These are phyloP conservation scores for Drosophila grimshawi DNA, from an alignment of 1,140 invertebrate species.

Conservation along the genomic window DNA sequence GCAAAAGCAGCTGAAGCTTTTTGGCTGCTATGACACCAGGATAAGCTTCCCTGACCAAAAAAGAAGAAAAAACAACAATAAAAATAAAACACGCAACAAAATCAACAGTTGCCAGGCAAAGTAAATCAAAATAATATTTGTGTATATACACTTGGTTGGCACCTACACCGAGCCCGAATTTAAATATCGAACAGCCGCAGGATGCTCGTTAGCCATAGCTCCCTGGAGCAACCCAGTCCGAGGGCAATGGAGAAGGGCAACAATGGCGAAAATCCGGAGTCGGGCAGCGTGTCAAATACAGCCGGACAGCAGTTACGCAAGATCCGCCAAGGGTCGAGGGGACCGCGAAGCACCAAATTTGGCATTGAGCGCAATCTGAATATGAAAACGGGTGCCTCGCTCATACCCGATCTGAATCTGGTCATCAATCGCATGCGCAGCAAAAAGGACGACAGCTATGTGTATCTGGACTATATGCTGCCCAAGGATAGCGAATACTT, in stretches of 20 bases:
- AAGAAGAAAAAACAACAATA: not conserved
- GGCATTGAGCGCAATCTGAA: constrained; percentile 8
- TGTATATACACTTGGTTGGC: constrained; percentile 1
- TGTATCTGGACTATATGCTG: constrained; percentile 89
- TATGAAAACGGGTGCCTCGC: constrained; percentile 73
- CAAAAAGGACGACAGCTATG: constrained; percentile 86
- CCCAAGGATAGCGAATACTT: constrained; percentile 89
- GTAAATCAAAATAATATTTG: constrained; percentile 41
- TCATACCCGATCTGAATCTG: constrained; percentile 74
- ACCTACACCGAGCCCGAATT: constrained; percentile 8
- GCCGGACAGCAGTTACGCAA: not conserved
- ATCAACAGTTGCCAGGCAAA: constrained; percentile 51
- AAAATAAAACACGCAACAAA: constrained; percentile 40
- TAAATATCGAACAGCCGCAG: not conserved
- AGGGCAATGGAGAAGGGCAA: not conserved
- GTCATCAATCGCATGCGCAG: constrained; percentile 49
- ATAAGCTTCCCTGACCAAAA: constrained; percentile 1
- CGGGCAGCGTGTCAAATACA: not conserved
- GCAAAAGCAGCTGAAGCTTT: constrained; percentile 5
- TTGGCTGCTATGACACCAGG: constrained; percentile 27
- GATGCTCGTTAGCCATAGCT: constrained; percentile 1
- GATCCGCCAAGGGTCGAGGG: not conserved
- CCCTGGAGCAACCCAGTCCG: not conserved
- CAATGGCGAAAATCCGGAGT: not conserved
- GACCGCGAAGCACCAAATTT: constrained; percentile 1